These are phyloP conservation scores for Antitype chi DNA, from an alignment of 2,888 invertebrate genomes.

Conservation along the genomic window DNA sequence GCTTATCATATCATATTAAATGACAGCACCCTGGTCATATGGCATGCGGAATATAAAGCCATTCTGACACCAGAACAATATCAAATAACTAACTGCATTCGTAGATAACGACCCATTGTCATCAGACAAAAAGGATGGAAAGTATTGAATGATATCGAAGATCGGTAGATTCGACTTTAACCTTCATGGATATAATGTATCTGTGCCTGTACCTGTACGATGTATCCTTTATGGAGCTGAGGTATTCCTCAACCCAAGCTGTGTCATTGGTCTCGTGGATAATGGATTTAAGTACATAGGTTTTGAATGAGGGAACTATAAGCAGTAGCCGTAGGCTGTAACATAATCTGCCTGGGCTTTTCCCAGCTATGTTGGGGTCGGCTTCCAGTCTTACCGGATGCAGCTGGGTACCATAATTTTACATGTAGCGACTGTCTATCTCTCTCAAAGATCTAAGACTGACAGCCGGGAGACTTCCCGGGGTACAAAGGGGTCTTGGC, in stretches of 20 bases:
- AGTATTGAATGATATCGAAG: slow-evolving; percentile 15
- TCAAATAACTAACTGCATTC: slow-evolving; percentile 44
- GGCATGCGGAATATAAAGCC: slow-evolving; percentile 14
- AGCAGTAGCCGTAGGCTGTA: no score
- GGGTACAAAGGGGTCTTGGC: no score
- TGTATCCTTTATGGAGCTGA: background rate
- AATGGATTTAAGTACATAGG: background rate
- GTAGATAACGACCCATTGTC: slow-evolving; percentile 60
- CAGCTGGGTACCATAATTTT: no score
- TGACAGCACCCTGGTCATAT: slow-evolving; percentile 42
- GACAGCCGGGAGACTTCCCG: no score
- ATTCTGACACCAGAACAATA: slow-evolving; percentile 47
- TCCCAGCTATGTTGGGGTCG: no score
- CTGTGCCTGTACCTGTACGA: background rate
- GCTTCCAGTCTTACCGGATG: no score
- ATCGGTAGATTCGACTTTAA: slow-evolving; percentile 9
- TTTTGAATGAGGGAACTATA: background rate
- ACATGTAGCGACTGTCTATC: no score
- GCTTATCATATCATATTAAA: slow-evolving; percentile 31
- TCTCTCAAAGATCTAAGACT: no score
- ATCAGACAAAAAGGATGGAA: slow-evolving; percentile 29
- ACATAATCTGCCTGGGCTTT: no score
- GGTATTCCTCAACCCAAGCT: background rate
- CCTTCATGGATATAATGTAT: background rate
- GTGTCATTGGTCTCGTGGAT: background rate